Percentiles rank a stretch among this genome's conserved stretches.
phyloP scores from a whole-genome alignment of 2,113 vertebrate species.

The Austrofundulus limnaeus region DNA sequence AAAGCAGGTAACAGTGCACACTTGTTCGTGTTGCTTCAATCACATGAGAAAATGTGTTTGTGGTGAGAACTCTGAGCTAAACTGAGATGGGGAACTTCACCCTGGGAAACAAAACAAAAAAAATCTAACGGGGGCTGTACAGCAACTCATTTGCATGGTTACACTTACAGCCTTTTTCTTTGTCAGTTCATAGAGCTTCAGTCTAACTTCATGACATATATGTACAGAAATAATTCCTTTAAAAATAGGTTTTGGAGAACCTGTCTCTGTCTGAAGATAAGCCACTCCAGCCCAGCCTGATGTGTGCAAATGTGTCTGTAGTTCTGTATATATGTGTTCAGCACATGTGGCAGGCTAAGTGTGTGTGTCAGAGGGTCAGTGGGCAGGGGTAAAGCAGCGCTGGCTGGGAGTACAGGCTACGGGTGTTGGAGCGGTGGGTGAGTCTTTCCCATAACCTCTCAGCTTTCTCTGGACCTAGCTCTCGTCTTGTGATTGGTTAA shows the following conservation, averaged over 20 bases:
- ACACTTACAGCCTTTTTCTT: constrained; percentile 28
- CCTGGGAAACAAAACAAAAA: constrained; percentile 66
- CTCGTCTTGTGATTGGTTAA: constrained; percentile 67
- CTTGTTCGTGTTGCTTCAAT: constrained; percentile 44
- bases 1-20: constrained; percentile 45
- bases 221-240: background rate
- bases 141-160: constrained; percentile 47
- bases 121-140: too few species aligned
- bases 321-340: constrained; percentile 44
- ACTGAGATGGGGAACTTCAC: constrained; percentile 68
- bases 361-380: constrained; percentile 55
- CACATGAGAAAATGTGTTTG: constrained; percentile 52
- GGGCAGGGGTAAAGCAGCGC: constrained; percentile 63
- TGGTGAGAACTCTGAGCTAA: constrained; percentile 34
- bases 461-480: constrained; percentile 64
- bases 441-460: constrained; percentile 79
- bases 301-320: constrained; percentile 4
- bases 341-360: constrained; percentile 48
- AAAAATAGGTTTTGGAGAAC: background rate
- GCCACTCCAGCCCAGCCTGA: background rate
- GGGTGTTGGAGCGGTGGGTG: constrained; percentile 51
- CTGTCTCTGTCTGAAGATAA: constrained; percentile 12
- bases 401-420: constrained; percentile 53
- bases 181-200: constrained; percentile 13
- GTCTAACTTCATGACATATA: constrained; percentile 19